These are phyloP conservation scores for Odontamblyopus lacepedii DNA, from an alignment of 2,797 vertebrate species.

Conservation along the genomic window DNA sequence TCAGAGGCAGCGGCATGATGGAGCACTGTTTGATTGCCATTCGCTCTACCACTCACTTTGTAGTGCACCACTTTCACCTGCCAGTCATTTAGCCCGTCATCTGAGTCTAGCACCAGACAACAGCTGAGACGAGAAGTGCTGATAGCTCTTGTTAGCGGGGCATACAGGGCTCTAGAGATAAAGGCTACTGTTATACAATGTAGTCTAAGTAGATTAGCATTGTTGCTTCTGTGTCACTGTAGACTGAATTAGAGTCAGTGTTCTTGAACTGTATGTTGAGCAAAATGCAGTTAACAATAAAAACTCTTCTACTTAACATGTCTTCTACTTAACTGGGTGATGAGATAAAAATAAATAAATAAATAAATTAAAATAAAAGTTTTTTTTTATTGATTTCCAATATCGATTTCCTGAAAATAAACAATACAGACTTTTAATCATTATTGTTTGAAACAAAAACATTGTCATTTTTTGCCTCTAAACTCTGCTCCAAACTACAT, in stretches of 20 bases:
- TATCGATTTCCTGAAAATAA: not conserved
- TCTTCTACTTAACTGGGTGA: not conserved
- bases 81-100: conserved; percentile 39
- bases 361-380: no score
- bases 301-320: not conserved
- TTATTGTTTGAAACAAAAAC: not conserved
- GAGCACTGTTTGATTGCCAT: conserved; percentile 18
- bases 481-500: no score
- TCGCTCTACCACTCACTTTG: conserved; percentile 14
- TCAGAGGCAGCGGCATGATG: conserved; percentile 28
- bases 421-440: not conserved
- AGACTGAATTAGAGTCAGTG: no score
- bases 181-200: not conserved
- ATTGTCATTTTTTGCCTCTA: no score
- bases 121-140: conserved; percentile 7
- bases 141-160: not conserved
- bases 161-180: not conserved
- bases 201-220: no score
- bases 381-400: not conserved
- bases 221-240: not conserved
- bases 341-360: no score
- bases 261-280: not conserved
- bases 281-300: not conserved
- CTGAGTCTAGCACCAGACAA: conserved; percentile 17
- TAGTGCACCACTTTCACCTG: conserved; percentile 4